Base-by-base conservation (phyloP, 37 sponge, comb jelly and placozoan species). In the Diacarnus erythraeanus region DNA sequence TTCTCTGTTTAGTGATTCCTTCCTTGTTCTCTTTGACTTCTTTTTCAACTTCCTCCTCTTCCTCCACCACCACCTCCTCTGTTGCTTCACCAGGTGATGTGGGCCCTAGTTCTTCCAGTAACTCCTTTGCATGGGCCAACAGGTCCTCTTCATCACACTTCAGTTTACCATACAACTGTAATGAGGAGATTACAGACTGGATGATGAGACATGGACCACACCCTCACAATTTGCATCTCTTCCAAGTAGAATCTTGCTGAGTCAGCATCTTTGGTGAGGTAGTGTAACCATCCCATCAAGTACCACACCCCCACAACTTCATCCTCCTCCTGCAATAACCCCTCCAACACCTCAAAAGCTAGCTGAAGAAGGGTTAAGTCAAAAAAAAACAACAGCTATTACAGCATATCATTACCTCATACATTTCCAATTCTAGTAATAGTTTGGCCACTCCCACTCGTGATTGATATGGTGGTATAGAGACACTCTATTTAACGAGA, bases 281-380 rank as follows among this genome's bases (percentile, higher is more conserved):
- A 56, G 67, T 86, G 69, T 58, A 90, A 42, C 94, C 94, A 93
- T 22, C 94, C 94, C 65, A 86, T 65, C 18, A 93, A 84, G 67
- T 93, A 93, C 94, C 94, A 93, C 54, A 93, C 94, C 29, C 36
- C 83, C 23, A 93, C 80, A 42, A 93, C 92, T 58, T 93, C 94
- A 39, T 93, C 94, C 65, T 93, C 94, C 30, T 90, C 91, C 29
- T 30, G 65, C 56, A 90, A 36, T 51, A 93, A 58, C 12, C 76
- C 72, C 51, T 86, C 91, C 44, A 93, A 54, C 21, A 93, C 84
- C 15, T 38, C 39, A 23, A 34, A 74, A 1, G 94, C 94, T 42
- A 82, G 72, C 92, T 90, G 66, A n/a, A 3, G 64, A 43, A 8
- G 27, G 35, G 36, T 25, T 21, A 76, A 29, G 27, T 9, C n/a